These are phyloP conservation scores for Cryptotermes secundus DNA, from an alignment of 1,140 invertebrate species.

Conservation along the genomic window DNA sequence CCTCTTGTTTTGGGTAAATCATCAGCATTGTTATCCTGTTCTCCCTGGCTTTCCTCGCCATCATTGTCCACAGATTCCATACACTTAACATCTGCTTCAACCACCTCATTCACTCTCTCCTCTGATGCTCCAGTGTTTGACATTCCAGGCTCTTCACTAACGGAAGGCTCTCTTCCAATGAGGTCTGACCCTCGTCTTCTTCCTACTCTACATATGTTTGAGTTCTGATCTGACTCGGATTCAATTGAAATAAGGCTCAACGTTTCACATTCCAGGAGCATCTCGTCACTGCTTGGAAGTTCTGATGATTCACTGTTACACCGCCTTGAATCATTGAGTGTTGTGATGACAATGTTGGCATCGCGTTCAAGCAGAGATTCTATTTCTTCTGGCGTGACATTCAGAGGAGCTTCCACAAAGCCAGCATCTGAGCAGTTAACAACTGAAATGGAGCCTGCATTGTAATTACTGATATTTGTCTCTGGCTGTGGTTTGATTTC, in stretches of 20 bases:
- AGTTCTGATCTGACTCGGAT: constrained; percentile 53
- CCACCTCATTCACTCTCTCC: neutral
- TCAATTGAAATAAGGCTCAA: constrained; percentile 68
- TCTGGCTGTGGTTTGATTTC: constrained; percentile 37
- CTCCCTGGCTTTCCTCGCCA: neutral
- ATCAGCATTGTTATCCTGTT: neutral
- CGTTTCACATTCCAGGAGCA: constrained; percentile 64
- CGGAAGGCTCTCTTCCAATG: neutral
- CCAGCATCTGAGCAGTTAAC: constrained; percentile 24
- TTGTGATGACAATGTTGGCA: constrained; percentile 56
- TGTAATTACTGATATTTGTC: neutral
- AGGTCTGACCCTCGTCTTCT: neutral
- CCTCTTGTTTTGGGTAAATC: constrained; percentile 43
- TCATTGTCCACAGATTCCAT: neutral
- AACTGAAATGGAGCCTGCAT: neutral
- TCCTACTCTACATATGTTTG: neutral
- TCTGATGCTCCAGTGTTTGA: neutral
- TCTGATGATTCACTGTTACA: constrained; percentile 42
- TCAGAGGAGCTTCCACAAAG: constrained; percentile 35
- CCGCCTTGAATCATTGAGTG: constrained; percentile 49
- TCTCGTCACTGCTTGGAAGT: constrained; percentile 50
- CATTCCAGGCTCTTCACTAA: constrained; percentile 1
- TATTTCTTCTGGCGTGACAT: constrained; percentile 51
- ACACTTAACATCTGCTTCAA: constrained; percentile 22
- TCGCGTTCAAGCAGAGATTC: constrained; percentile 54